These are phyloP conservation scores for Thereva nobilitata DNA, from an alignment of 2,888 invertebrate species.

Conservation along the genomic window DNA sequence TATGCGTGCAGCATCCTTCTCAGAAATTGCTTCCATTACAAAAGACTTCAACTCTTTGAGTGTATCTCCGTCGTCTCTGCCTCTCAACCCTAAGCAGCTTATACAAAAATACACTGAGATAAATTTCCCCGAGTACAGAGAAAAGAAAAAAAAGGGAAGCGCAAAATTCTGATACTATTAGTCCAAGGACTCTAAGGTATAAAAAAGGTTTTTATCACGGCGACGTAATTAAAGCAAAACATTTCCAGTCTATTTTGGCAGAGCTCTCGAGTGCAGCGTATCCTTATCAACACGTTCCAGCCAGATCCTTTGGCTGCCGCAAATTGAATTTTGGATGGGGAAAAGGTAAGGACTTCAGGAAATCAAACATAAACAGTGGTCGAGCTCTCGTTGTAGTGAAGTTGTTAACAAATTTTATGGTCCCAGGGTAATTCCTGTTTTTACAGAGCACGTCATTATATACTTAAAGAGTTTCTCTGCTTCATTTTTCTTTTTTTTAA, in stretches of 20 bases:
- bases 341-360: constrained; percentile 30
- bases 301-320: constrained; percentile 6
- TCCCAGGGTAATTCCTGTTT: constrained; percentile 1
- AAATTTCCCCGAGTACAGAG: background rate
- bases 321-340: constrained; percentile 25
- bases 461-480: too few species aligned
- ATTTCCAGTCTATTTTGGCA: constrained; percentile 14
- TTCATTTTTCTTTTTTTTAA: too few species aligned
- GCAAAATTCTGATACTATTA: constrained; percentile 18
- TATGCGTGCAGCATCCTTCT: too few species aligned
- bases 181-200: constrained; percentile 10
- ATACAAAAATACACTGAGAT: constrained; percentile 22
- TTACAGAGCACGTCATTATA: too few species aligned
- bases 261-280: background rate
- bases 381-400: constrained; percentile 13
- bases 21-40: too few species aligned
- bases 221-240: constrained; percentile 28
- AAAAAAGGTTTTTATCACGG: constrained; percentile 23
- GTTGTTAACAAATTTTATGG: constrained; percentile 22
- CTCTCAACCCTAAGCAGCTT: constrained; percentile 12
- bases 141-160: too few species aligned
- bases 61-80: too few species aligned
- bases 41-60: too few species aligned
- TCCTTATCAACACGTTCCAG: constrained; percentile 10
- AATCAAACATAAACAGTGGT: constrained; percentile 32